Evolutionary conservation across 2,888 invertebrate genomes (phyloP).

Genomic region (Emmelina monodactyla): DNA sequence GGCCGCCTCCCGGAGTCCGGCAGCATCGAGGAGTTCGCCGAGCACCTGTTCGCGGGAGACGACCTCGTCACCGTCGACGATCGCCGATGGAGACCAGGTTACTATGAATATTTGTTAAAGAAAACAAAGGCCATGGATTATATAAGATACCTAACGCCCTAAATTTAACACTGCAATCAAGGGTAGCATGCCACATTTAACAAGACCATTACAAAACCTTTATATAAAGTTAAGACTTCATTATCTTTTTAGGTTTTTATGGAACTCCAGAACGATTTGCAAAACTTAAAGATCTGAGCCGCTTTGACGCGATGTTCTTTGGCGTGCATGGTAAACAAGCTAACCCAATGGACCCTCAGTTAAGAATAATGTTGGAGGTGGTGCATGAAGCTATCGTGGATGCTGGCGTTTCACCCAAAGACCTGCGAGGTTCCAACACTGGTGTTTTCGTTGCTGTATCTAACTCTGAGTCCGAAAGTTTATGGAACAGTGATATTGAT

Average conservation of each 20-base stretch:
- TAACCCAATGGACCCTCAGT: conserved; percentile 90
- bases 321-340: conserved; percentile 93
- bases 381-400: conserved; percentile 94
- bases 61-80: conserved; percentile 95
- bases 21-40: conserved; percentile 90
- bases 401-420: conserved; percentile 83
- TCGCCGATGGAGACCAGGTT: conserved; percentile 84
- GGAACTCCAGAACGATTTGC: conserved; percentile 83
- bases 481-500: conserved; percentile 86
- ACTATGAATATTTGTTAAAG: too few species aligned
- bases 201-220: too few species aligned
- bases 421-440: conserved; percentile 85
- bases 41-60: conserved; percentile 87
- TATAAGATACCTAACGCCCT: too few species aligned
- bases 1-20: conserved; percentile 91
- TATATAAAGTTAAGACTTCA: too few species aligned
- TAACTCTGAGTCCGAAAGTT: conserved; percentile 87
- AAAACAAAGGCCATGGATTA: too few species aligned
- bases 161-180: too few species aligned
- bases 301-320: conserved; percentile 90
- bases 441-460: conserved; percentile 97
- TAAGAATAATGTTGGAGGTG: conserved; percentile 86
- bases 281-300: conserved; percentile 80
- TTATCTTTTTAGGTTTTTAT: conserved; percentile 78
- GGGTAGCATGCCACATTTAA: too few species aligned